Percentiles rank a stretch among this genome's conserved stretches.
Evolutionary conservation across 2,113 vertebrate species (phyloP).

Genomic region (Vanacampus margaritifer): DNA sequence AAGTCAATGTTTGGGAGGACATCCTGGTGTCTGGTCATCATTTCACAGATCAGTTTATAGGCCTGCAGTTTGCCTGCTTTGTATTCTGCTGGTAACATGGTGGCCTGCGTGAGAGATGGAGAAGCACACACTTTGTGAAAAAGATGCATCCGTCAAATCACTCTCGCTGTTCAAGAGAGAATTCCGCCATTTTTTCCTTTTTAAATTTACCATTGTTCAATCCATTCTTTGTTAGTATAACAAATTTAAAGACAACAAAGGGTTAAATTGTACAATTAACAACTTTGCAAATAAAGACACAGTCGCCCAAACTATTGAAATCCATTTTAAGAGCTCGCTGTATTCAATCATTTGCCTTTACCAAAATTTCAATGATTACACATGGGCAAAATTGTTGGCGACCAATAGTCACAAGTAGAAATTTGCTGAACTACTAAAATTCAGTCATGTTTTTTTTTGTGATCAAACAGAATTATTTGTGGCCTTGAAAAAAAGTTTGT

Average conservation of each 20-base stretch:
- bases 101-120: conserved; percentile 74
- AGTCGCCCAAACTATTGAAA: background rate
- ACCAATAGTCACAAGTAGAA: background rate
- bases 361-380: background rate
- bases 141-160: background rate
- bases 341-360: background rate
- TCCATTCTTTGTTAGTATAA: background rate
- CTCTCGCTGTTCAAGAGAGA: background rate
- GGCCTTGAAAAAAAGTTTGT: too few relatives aligned
- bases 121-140: background rate
- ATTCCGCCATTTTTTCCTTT: background rate
- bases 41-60: conserved; percentile 91
- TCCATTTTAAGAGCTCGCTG: background rate
- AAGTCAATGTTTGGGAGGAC: conserved; percentile 93
- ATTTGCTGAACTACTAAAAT: background rate
- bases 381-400: background rate
- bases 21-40: conserved; percentile 97
- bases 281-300: background rate
- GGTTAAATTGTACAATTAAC: background rate
- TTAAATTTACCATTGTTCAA: background rate
- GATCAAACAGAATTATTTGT: too few relatives aligned
- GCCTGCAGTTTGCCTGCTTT: conserved; percentile 94
- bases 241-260: too few relatives aligned
- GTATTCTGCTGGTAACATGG: conserved; percentile 84
- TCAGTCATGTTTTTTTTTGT: background rate